Evolutionary conservation across 1,140 invertebrate genomes (phyloP), one percentile per base, ranked within the genome.

Genomic region (Sweltsa coloradensis): DNA sequence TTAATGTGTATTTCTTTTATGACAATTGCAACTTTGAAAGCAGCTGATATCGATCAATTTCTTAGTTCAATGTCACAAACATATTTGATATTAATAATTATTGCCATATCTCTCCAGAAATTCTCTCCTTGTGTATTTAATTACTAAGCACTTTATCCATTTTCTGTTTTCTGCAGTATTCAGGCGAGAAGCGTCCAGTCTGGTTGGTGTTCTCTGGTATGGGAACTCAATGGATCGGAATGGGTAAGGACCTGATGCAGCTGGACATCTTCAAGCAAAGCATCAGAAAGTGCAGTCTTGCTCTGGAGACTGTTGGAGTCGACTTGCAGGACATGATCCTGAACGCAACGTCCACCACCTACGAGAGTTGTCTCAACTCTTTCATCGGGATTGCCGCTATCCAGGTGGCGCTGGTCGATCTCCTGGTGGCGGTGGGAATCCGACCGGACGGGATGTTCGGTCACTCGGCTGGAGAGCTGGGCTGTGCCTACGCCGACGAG

Each of bases 401-500:
- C 42, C 87, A 86, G 69, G 81, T 84, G n/a, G 93, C 88, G 7
- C 65, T 97, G 1, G 82, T 90, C 2, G 92, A 97, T 65, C 56
- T 92, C 18, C 66, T 97, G 13, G 76, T 67, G 27, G 68, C 67
- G 2, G 53, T 96, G 29, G 84, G 80, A 45, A 73, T 98, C 11
- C 67, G 76, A 41, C 89, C 92, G 5, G 90, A 97, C 65, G 91
- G 91, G 40, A 91, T 98, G 55, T 68, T 97, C 34, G 95, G 95
- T 2, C 94, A 98, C 63, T 97, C 93, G 0, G 91, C 91, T 11
- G 91, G 91, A 22, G 91, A 96, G 70, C 68, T 95, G 40, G 89
- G 89, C 3, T 98, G 94, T 68, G 93, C 90, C 6, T 98, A 98
- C 68, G 93, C 93, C 29, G 95, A 97, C 70, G 91, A 89, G 5